phyloP scores from a whole-genome alignment of 2,888 invertebrate genomes.

The Nysson spinosus region DNA sequence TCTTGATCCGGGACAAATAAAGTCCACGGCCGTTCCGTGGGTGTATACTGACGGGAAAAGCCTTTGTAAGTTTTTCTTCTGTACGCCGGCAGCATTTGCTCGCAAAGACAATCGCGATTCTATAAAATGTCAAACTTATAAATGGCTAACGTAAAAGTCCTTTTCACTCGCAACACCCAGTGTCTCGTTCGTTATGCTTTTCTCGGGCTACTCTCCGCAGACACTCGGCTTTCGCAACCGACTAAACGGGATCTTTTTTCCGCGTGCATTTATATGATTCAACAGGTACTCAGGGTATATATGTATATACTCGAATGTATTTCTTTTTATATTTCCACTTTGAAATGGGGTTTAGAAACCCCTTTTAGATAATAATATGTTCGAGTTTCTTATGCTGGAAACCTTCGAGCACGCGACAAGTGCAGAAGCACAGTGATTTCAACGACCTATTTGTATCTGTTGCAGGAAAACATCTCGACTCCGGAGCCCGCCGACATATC shows the following conservation, averaged over 20 bases:
- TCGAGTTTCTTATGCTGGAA: too few species aligned
- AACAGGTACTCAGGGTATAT: too few species aligned
- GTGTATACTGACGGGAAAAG: constrained; percentile 43
- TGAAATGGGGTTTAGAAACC: too few species aligned
- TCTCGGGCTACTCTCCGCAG: too few species aligned
- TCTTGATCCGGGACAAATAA: constrained; percentile 62
- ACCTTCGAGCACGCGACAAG: constrained; percentile 1
- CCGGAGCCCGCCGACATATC: constrained; percentile 84
- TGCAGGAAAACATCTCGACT: constrained; percentile 85
- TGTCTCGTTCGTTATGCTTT: too few species aligned
- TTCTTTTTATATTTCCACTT: too few species aligned
- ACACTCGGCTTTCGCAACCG: too few species aligned
- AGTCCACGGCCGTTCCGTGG: constrained; percentile 60
- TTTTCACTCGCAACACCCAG: not conserved
- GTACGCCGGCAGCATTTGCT: constrained; percentile 12
- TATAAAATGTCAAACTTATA: constrained; percentile 32
- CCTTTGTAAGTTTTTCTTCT: constrained; percentile 23
- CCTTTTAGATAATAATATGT: too few species aligned
- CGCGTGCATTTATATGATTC: too few species aligned
- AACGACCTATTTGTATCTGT: constrained; percentile 68
- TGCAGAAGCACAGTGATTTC: not conserved
- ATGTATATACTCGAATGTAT: too few species aligned
- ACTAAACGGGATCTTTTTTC: too few species aligned
- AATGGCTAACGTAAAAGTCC: constrained; percentile 12
- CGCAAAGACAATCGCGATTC: constrained; percentile 41